phyloP scores from a whole-genome alignment of 2,797 vertebrate species.

The Arrhamphus sclerolepis region DNA sequence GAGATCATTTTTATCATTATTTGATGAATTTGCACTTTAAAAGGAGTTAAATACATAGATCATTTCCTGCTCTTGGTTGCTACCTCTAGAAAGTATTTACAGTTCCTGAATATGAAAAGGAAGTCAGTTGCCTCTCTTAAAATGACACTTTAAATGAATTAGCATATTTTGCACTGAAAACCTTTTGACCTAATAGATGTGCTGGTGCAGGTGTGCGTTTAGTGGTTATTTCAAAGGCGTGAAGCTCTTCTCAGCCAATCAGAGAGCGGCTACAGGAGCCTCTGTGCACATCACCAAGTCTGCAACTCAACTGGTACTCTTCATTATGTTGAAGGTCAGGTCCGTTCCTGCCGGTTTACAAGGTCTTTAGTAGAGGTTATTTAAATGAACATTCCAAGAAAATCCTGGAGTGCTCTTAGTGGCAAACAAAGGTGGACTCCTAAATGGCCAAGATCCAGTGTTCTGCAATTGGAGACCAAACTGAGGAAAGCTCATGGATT shows the following conservation, averaged over 20 bases:
- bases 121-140: too few relatives aligned
- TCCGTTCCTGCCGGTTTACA: slow-evolving; percentile 23
- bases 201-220: slow-evolving; percentile 63
- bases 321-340: slow-evolving; percentile 39
- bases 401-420: background rate
- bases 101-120: background rate
- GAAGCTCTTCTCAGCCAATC: slow-evolving; percentile 34
- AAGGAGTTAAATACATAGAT: background rate
- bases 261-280: slow-evolving; percentile 18
- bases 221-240: slow-evolving; percentile 28
- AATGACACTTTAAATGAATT: background rate
- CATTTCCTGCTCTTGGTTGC: background rate
- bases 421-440: slow-evolving; percentile 5
- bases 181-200: slow-evolving; percentile 1
- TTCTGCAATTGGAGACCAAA: slow-evolving; percentile 14
- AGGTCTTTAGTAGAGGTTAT: slow-evolving; percentile 44
- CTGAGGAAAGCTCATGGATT: slow-evolving; percentile 20
- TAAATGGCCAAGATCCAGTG: slow-evolving; percentile 7
- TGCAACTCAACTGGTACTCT: slow-evolving; percentile 21
- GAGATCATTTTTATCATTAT: too few relatives aligned
- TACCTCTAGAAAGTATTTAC: background rate
- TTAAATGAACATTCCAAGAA: slow-evolving; percentile 3
- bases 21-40: too few relatives aligned
- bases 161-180: background rate
- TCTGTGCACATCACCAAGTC: slow-evolving; percentile 40